Evolutionary conservation across 1,140 invertebrate species (phyloP), one percentile per base, ranked within the genome.

Genomic region (Leptopilina boulardi): DNA sequence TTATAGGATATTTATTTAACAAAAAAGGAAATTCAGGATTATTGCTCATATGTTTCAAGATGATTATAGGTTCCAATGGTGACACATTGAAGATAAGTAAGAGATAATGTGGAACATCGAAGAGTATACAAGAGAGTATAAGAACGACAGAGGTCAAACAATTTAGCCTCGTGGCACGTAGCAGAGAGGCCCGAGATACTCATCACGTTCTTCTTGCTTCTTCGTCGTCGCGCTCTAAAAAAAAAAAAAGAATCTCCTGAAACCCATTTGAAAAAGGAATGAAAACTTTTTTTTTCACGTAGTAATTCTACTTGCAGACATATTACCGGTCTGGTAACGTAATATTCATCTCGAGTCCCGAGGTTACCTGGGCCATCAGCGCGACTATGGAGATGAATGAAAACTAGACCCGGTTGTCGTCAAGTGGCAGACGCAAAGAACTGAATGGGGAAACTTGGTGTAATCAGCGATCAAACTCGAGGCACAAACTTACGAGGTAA

Each of bases 161-260:
- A 87, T 88, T 88, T 87, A 86, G 84, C 83, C 87, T 79, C 84
- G 81, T 79, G 87, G 85, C 85, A 88, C 87, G 87, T 87, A 88
- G 84, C 78, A 59, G 73, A 79, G 79, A 78, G n/a, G n/a, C n/a
- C 34, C 82, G 77, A 85, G 87, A 88, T 88, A 87, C 85, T 83
- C 77, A 88, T 88, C 86, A 87, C 82, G 81, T 73, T 83, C 72
- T 51, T 75, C 78, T 75, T 86, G 80, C 82, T 82, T 74, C 76
- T 82, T 75, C 76, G 78, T 84, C 80, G 77, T 84, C 81, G 77
- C 80, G 79, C 75, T 76, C 54, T 78, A 75, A 78, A 78, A 74
- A 38, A 38, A 38, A 9, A 38, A 38, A 38, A 6, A 38, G 9
- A 66, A 9, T 19, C 38, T 47, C 73, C 38, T 30, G 72, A 59